A percentile compares a stretch with the other conserved stretches of the same genome.
phyloP scores from a whole-genome alignment of 2,888 invertebrate genomes.

The Drosophila melanosoma region DNA sequence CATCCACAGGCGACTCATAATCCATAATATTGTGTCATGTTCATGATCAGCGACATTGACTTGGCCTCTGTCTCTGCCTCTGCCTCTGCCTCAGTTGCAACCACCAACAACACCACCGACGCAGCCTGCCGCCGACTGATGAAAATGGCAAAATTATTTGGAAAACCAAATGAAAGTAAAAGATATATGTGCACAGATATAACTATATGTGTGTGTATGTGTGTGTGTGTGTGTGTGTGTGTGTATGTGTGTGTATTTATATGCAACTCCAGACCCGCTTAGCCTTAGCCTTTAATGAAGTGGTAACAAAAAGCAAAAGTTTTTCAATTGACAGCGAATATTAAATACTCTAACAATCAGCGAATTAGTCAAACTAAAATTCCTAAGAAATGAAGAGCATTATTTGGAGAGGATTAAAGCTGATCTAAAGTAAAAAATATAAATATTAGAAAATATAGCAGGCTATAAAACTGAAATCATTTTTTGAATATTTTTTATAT shows the following conservation, averaged over 20 bases:
- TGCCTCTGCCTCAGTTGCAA: constrained; percentile 27
- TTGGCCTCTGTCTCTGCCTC: constrained; percentile 36
- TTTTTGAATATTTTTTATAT: neutral
- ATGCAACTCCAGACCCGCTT: constrained; percentile 35
- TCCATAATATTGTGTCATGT: constrained; percentile 79
- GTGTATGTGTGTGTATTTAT: constrained; percentile 5
- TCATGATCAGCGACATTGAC: constrained; percentile 70
- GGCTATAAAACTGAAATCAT: fast-evolving
- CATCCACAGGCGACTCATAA: constrained; percentile 63
- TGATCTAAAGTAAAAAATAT: neutral
- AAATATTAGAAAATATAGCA: neutral
- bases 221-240: neutral
- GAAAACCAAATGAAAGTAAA: constrained; percentile 76
- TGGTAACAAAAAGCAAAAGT: constrained; percentile 43
- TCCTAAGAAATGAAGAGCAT: neutral
- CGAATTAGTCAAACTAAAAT: fast-evolving
- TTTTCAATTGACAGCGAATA: neutral
- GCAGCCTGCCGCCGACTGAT: constrained; percentile 11
- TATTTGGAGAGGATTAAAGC: neutral
- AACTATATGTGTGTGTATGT: neutral
- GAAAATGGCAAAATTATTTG: constrained; percentile 72
- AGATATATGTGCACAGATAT: constrained; percentile 54
- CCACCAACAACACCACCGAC: neutral
- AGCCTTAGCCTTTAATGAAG: constrained; percentile 71
- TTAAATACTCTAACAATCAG: constrained; percentile 7